Percentiles rank a stretch among this genome's conserved stretches.
These are phyloP conservation scores for Cyanoliseus patagonus DNA, from an alignment of 2,113 vertebrate genomes.

Conservation along the genomic window DNA sequence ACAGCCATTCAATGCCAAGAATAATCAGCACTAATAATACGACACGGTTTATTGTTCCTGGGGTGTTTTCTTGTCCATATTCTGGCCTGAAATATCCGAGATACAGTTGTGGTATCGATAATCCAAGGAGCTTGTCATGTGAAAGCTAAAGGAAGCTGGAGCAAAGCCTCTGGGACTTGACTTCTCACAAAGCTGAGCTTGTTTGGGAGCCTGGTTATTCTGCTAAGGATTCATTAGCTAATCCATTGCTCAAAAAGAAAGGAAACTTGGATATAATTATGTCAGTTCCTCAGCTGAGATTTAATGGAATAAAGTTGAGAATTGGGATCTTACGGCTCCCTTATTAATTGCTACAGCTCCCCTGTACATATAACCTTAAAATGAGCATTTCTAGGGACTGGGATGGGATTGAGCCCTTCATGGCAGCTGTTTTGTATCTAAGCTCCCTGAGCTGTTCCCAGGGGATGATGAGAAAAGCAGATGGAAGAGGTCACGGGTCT, in stretches of 20 bases:
- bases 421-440: background rate
- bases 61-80: background rate
- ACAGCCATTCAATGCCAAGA: background rate
- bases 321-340: background rate
- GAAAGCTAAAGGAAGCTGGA: background rate
- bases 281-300: background rate
- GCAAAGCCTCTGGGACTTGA: background rate
- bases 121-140: background rate
- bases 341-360: background rate
- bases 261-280: background rate
- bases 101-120: background rate
- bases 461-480: background rate
- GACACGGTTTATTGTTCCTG: background rate
- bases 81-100: background rate
- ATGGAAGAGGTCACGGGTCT: background rate
- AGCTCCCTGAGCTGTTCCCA: background rate
- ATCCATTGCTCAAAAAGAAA: background rate
- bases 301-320: background rate
- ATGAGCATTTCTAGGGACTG: background rate
- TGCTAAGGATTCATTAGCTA: background rate
- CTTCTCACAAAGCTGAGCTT: background rate
- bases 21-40: background rate
- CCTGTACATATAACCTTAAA: background rate
- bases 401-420: background rate
- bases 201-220: background rate